phyloP scores from a whole-genome alignment of 2,888 invertebrate species.

The Eupithecia insigniata region DNA sequence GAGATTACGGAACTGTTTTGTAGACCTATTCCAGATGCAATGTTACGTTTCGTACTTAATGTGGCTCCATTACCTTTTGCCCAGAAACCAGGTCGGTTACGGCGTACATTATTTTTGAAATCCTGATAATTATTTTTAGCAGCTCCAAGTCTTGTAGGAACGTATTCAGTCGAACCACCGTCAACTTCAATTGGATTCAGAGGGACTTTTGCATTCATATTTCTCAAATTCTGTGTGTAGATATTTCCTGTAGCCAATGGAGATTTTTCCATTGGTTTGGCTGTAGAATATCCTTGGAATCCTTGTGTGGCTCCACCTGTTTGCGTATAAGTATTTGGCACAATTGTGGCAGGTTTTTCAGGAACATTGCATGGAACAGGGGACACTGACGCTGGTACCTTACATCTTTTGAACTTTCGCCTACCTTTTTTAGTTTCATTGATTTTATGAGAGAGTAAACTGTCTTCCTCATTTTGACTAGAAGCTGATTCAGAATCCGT shows the following conservation, averaged over 20 bases:
- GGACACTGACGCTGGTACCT: slow-evolving; percentile 22
- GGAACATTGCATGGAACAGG: slow-evolving; percentile 34
- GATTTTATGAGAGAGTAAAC: slow-evolving; percentile 74
- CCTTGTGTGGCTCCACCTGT: slow-evolving; percentile 26
- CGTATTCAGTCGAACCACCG: slow-evolving; percentile 75
- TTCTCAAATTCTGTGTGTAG: slow-evolving; percentile 69
- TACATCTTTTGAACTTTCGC: slow-evolving; percentile 62
- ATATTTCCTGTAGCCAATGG: slow-evolving; percentile 75
- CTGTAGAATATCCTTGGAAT: slow-evolving; percentile 71
- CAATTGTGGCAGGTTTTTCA: slow-evolving; percentile 50
- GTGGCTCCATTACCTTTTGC: slow-evolving; percentile 74
- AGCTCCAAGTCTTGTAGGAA: slow-evolving; percentile 75
- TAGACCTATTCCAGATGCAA: slow-evolving; percentile 4
- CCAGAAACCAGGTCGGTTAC: slow-evolving; percentile 64
- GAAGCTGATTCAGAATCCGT: slow-evolving; percentile 74
- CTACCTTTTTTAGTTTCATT: slow-evolving; percentile 63
- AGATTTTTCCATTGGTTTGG: slow-evolving; percentile 62
- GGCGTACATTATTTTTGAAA: slow-evolving; percentile 73
- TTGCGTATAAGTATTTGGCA: slow-evolving; percentile 50
- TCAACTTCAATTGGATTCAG: slow-evolving; percentile 61
- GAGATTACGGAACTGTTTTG: slow-evolving; percentile 22
- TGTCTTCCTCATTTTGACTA: slow-evolving; percentile 73
- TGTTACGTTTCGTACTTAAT: slow-evolving; percentile 32
- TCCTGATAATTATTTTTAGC: slow-evolving; percentile 78
- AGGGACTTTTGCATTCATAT: slow-evolving; percentile 65